Conservation (phyloP, 2,113 vertebrate species). For the Piaya cayana region DNA sequence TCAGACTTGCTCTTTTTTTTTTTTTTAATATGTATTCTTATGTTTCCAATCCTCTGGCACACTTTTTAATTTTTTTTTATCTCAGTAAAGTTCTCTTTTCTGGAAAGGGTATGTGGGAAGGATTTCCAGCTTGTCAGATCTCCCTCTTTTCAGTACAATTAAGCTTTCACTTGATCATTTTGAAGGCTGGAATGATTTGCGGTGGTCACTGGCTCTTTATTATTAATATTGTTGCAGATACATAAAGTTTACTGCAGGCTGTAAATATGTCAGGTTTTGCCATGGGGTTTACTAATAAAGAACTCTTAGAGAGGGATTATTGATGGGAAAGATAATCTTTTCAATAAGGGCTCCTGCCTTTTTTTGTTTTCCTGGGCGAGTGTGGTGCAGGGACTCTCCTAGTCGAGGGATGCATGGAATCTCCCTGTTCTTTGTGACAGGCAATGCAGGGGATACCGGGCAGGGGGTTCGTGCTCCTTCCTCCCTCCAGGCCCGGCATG, state of each 20-base stretch:
- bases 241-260: slow-evolving; percentile 77
- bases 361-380: not conserved
- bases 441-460: accelerated
- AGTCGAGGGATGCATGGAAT: not conserved
- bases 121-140: slow-evolving; percentile 63
- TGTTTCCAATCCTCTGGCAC: slow-evolving; percentile 75
- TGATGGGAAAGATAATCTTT: slow-evolving; percentile 84
- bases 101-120: slow-evolving; percentile 58
- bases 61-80: slow-evolving; percentile 72
- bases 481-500: accelerated
- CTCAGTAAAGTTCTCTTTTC: slow-evolving; percentile 54
- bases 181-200: slow-evolving; percentile 75
- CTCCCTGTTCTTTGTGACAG: not conserved
- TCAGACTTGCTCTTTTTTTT: slow-evolving; percentile 53
- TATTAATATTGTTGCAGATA: slow-evolving; percentile 78
- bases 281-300: slow-evolving; percentile 78
- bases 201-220: slow-evolving; percentile 64
- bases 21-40: slow-evolving; percentile 72
- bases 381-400: slow-evolving; percentile 1
- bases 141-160: slow-evolving; percentile 73
- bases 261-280: slow-evolving; percentile 82
- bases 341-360: slow-evolving; percentile 74
- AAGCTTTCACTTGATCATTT: slow-evolving; percentile 78
- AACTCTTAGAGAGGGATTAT: slow-evolving; percentile 74
- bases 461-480: not conserved